A percentile compares a stretch with the other conserved stretches of the same genome.
Conservation (phyloP, 2,113 vertebrate genomes). For the Syrmaticus mikado region DNA sequence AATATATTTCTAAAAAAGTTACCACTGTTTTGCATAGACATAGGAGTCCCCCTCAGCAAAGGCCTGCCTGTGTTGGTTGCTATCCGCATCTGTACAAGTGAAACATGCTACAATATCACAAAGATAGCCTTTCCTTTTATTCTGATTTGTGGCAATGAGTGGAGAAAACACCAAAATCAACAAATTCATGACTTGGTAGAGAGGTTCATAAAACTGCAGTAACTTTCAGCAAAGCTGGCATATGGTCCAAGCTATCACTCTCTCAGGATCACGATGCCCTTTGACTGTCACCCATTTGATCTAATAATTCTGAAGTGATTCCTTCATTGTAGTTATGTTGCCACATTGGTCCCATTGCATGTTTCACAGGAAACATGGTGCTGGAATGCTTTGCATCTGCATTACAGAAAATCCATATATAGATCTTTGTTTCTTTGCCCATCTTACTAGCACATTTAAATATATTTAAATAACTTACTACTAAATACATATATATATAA, state of each 20-base stretch:
- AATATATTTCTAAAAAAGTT: not conserved
- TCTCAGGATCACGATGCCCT: not conserved
- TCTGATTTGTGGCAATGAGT: not conserved
- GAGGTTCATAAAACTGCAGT: not conserved
- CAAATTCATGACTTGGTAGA: not conserved
- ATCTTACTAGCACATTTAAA: constrained; percentile 1
- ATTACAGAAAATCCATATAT: not conserved
- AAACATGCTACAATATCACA: not conserved
- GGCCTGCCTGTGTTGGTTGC: not conserved
- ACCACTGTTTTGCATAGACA: not conserved
- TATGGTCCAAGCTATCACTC: not conserved
- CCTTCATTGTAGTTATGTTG: not conserved
- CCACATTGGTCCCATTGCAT: not conserved
- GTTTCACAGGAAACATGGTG: not conserved
- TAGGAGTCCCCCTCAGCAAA: not conserved
- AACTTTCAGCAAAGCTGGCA: not conserved
- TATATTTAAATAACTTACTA: not conserved
- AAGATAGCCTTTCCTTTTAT: not conserved
- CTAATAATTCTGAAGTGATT: not conserved
- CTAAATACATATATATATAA: too few relatives aligned
- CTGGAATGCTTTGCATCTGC: not conserved
- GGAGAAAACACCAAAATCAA: not conserved
- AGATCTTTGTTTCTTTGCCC: not conserved
- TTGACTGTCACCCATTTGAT: not conserved
- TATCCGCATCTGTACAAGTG: not conserved